Percentiles rank a stretch among this genome's conserved stretches.
Conservation (phyloP, 2,113 vertebrate genomes). For the Misgurnus anguillicaudatus region DNA sequence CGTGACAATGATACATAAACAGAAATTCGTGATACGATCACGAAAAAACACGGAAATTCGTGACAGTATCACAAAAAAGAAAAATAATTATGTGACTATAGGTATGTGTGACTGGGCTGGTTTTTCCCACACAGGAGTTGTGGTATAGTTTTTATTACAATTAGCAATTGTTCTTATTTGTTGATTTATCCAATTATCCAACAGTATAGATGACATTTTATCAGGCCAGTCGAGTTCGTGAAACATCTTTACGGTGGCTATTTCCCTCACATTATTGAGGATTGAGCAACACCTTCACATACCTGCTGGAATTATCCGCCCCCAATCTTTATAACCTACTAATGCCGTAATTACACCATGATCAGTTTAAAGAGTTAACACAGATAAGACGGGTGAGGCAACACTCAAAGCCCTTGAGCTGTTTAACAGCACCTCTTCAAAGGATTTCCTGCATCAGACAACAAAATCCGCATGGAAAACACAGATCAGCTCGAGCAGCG, state of each 20-base stretch:
- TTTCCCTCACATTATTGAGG: conserved; percentile 53
- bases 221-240: background rate
- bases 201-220: background rate
- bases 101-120: no score
- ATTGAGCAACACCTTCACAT: conserved; percentile 51
- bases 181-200: background rate
- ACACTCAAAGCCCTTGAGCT: conserved; percentile 53
- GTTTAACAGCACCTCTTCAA: conserved; percentile 62
- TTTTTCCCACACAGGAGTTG: no score
- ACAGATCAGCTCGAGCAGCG: background rate
- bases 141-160: background rate
- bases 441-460: conserved; percentile 50
- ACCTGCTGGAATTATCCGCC: conserved; percentile 55
- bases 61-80: no score
- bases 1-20: no score
- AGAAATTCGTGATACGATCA: no score
- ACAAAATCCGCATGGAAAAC: conserved; percentile 1
- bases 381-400: conserved; percentile 52
- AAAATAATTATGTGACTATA: no score
- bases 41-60: no score
- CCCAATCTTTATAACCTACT: conserved; percentile 43
- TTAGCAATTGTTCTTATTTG: background rate
- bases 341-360: conserved; percentile 48
- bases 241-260: background rate
- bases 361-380: conserved; percentile 67